Evolutionary conservation across 2,113 vertebrate genomes (phyloP).

Genomic region (Microtus oregoni): DNA sequence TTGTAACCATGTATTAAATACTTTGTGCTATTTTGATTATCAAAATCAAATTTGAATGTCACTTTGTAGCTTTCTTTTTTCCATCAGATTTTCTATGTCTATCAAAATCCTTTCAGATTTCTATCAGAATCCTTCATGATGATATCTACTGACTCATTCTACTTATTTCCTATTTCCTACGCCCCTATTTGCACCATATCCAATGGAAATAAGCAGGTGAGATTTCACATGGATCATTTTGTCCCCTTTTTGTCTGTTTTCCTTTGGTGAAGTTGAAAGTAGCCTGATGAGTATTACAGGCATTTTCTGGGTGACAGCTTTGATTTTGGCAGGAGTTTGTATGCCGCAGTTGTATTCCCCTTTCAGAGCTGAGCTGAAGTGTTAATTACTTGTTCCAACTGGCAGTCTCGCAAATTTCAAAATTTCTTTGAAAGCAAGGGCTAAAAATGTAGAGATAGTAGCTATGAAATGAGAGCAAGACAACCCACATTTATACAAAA

Average conservation of each 20-base stretch:
- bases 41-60: neutral
- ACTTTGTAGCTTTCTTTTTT: neutral
- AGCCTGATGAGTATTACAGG: conserved; percentile 71
- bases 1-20: neutral
- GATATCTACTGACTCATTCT: neutral
- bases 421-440: conserved; percentile 80
- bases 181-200: neutral
- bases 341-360: conserved; percentile 74
- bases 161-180: neutral
- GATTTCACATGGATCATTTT: conserved; percentile 59
- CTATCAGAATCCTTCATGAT: neutral
- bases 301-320: conserved; percentile 75
- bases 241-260: neutral
- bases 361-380: conserved; percentile 76
- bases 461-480: conserved; percentile 51
- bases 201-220: conserved; percentile 21
- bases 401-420: conserved; percentile 74
- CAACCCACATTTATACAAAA: conserved; percentile 54
- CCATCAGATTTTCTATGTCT: neutral
- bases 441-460: conserved; percentile 76
- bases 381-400: conserved; percentile 82
- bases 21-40: neutral
- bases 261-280: conserved; percentile 69
- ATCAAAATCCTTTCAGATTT: no score
- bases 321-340: conserved; percentile 74